Percentiles rank a stretch among this genome's conserved stretches.
phyloP scores from a whole-genome alignment of 2,113 vertebrate species.

The Galeopterus variegatus region DNA sequence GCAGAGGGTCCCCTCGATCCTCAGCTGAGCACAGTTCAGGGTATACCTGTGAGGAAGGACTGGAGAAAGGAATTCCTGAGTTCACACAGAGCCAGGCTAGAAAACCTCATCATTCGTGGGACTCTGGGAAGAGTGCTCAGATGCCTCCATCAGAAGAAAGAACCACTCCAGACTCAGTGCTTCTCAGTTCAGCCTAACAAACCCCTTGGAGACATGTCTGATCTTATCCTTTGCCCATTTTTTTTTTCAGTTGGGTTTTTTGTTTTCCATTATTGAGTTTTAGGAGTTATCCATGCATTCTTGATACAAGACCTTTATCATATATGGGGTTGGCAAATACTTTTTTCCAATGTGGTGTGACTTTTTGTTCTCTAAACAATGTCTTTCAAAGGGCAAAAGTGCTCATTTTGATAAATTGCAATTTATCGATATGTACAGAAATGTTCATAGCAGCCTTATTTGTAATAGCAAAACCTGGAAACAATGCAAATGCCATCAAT shows the following conservation, averaged over 20 bases:
- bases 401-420: constrained; percentile 16
- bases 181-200: neutral
- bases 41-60: neutral
- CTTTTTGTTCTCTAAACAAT: constrained; percentile 1
- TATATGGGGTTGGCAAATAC: neutral
- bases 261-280: neutral
- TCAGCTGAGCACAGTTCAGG: neutral
- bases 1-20: accelerated
- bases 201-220: neutral
- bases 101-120: neutral
- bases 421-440: neutral
- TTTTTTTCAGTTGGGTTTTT: neutral
- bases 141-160: neutral
- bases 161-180: neutral
- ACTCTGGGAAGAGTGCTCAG: too few species aligned
- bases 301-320: neutral
- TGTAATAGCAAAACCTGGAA: neutral
- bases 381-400: neutral
- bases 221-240: neutral
- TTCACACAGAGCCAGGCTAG: neutral
- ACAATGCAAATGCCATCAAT: neutral
- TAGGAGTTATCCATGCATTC: neutral
- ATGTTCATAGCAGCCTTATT: neutral
- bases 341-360: neutral
- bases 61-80: neutral